Evolutionary conservation across 2,113 vertebrate species (phyloP), one percentile per base, ranked within the genome.

Genomic region (Aegithalos caudatus): DNA sequence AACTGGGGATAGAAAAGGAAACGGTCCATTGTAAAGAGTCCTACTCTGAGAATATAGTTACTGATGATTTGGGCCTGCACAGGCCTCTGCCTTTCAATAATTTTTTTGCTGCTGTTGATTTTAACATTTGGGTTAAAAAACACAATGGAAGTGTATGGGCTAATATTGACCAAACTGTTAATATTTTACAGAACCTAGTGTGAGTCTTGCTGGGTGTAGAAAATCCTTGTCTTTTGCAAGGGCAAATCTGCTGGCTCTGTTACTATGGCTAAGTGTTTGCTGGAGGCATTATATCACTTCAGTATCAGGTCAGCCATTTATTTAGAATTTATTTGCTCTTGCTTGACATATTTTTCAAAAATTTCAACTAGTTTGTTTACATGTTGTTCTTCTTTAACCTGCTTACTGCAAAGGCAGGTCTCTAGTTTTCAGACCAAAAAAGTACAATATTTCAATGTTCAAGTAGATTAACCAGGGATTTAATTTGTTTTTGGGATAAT

Each of bases 121-220:
- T 92, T 96, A 97, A 88, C 67, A 89, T 62, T 78, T 97, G 85
- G 66, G 44, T 88, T 92, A 70, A 57, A 84, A 50, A 44, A 23
- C 37, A 3, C 33, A 44, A 8, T 11, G 19, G 31, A 85, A 19
- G 45, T 66, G 70, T 77, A 64, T 90, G 83, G 93, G 80, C 92
- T 94, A 97, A 97, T 98, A 94, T 98, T 98, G 97, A 98, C 96
- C 83, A 97, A 98, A 94, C 84, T 96, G 98, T 98, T 98, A 98
- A 98, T 98, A 95, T 98, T 98, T 98, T 97, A 98, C 97, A 96
- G 96, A 96, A 93, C 88, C 90, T 90, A 78, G 64, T 81, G 47
- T 77, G 50, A 91, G 80, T 80, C 71, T 79, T 69, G 65, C 44
- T 72, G 77, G 50, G 51, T 64, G 31, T 86, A 92, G 71, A 96